Percentiles rank a stretch among this genome's conserved stretches.
Evolutionary conservation across 2,888 invertebrate species (phyloP).

Genomic region (Cantharis lateralis): DNA sequence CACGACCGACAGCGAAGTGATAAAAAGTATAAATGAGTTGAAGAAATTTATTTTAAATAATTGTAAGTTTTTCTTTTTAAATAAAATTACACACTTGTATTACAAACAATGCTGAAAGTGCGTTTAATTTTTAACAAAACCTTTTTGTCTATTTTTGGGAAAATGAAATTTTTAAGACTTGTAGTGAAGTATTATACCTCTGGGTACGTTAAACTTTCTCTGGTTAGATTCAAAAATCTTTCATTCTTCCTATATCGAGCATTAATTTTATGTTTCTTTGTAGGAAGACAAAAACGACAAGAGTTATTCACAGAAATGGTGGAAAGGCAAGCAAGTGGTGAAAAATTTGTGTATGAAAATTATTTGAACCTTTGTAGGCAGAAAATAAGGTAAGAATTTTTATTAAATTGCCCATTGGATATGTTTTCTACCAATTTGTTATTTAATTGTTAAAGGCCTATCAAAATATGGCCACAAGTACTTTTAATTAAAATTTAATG

Average conservation of each 20-base stretch:
- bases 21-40: neutral
- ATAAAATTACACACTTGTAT: neutral
- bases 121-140: neutral
- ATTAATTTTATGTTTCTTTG: neutral
- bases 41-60: neutral
- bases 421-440: too few relatives aligned
- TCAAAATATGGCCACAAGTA: too few relatives aligned
- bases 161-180: neutral
- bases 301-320: neutral
- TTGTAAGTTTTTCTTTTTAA: neutral
- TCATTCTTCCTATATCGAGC: neutral
- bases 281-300: neutral
- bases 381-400: neutral
- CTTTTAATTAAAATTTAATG: too few relatives aligned
- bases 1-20: neutral
- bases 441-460: too few relatives aligned
- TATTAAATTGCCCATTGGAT: neutral
- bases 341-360: neutral
- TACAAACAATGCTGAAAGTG: neutral
- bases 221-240: neutral
- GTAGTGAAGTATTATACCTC: neutral
- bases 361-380: neutral
- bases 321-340: neutral
- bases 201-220: neutral
- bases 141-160: neutral